Evolutionary conservation across 2,797 vertebrate genomes (phyloP).

Genomic region (Aratinga solstitialis): DNA sequence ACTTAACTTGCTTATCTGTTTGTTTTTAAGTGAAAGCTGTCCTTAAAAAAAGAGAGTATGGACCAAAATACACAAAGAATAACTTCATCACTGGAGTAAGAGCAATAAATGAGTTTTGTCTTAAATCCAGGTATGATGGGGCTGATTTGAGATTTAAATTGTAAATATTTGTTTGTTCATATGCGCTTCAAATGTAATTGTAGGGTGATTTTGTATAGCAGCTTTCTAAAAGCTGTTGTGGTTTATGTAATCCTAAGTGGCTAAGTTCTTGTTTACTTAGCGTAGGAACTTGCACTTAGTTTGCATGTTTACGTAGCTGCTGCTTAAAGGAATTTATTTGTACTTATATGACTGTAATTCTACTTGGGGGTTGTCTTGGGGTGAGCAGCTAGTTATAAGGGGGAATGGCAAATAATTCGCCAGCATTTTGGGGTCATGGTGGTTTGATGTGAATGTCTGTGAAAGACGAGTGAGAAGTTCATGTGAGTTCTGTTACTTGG

Average conservation of each 20-base stretch:
- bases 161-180: neutral
- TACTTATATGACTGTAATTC: neutral
- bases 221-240: neutral
- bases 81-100: constrained; percentile 98
- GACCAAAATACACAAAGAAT: constrained; percentile 94
- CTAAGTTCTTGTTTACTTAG: neutral
- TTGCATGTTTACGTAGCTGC: neutral
- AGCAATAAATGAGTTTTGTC: constrained; percentile 99
- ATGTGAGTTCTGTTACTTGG: neutral
- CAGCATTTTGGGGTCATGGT: neutral
- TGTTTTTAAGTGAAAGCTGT: constrained; percentile 89
- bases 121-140: constrained; percentile 90
- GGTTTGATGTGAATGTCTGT: neutral
- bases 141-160: neutral
- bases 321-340: neutral
- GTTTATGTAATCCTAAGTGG: fast-evolving
- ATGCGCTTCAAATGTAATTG: neutral
- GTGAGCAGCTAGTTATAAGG: neutral
- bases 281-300: neutral
- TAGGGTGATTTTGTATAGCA: neutral
- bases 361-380: neutral
- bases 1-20: neutral
- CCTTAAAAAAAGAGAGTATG: constrained; percentile 97
- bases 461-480: neutral
- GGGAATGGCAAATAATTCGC: neutral